Evolutionary conservation across 2,113 vertebrate species (phyloP), one percentile per base, ranked within the genome.

Genomic region (Ctenomys sociabilis): DNA sequence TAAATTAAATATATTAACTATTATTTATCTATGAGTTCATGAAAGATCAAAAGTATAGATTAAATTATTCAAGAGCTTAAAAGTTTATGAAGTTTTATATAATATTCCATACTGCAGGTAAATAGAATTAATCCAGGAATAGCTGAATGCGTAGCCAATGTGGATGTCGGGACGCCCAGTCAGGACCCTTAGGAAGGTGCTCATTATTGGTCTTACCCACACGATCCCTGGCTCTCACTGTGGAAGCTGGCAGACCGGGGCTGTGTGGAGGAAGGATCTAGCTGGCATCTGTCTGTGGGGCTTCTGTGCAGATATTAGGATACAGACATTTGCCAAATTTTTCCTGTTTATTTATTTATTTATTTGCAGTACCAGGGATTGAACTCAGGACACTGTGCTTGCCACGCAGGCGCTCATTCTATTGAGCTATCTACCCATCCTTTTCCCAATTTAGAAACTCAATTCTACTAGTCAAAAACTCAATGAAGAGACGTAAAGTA

Each of bases 41-140:
- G 35, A 93, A 82, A 88, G 77, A 95, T 66, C 49, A 77, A 91
- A 94, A 96, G 40, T 57, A 87, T 3, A 80, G 30, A 72, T 77
- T 96, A 77, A 94, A 95, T 93, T 92, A 96, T 90, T 88, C 43
- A 95, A 73, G 32, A 91, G 66, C 17, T 81, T 45, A 61, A 95
- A 88, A 78, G 35, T 91, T 40, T 77, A 85, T 66, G 91, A 94
- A 87, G 54, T 35, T 68, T 49, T 96, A 97, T 94, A 77, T 90
- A 90, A 45, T 43, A n/a, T 1, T 37, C 40, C 40, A 35, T 21
- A 19, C 91, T 94, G 26, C 40, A 94, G 32, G 45, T 84, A 94
- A 94, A 81, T 70, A 81, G 26, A 11, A 89, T 81, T 93, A 95
- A 87, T 83, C 57, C 9, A 78, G 45, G 82, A 88, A 54, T 63